These are phyloP conservation scores for Mactromeris polynyma DNA, from an alignment of 2,888 invertebrate species.

Conservation along the genomic window DNA sequence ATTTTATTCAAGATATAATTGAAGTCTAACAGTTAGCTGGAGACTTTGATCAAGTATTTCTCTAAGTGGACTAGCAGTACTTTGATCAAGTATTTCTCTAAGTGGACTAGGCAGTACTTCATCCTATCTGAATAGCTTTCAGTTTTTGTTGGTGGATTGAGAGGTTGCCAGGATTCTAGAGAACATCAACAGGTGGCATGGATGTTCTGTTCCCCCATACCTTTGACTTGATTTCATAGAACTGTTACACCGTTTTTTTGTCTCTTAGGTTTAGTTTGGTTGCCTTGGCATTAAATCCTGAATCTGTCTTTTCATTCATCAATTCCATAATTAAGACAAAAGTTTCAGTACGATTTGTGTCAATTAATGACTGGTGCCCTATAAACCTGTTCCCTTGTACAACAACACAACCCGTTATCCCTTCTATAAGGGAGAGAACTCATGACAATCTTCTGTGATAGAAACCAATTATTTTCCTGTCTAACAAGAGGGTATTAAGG, in stretches of 20 bases:
- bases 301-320: constrained; percentile 2
- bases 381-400: no score
- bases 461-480: no score
- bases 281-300: background rate
- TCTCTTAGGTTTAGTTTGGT: background rate
- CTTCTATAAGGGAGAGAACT: no score
- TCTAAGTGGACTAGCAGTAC: background rate
- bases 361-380: background rate
- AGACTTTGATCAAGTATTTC: background rate
- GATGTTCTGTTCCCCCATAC: background rate
- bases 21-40: background rate
- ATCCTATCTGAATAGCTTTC: background rate
- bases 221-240: background rate
- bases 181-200: constrained; percentile 7
- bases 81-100: background rate
- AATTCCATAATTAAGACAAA: background rate
- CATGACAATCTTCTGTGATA: no score
- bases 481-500: no score
- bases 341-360: background rate
- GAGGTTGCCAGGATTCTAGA: background rate
- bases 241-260: background rate
- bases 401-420: no score
- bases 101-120: background rate
- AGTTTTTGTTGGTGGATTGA: background rate
- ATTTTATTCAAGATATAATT: background rate